Base-by-base conservation (phyloP, 2,113 vertebrate species). In the Cryptomyrus ogoouensis region DNA sequence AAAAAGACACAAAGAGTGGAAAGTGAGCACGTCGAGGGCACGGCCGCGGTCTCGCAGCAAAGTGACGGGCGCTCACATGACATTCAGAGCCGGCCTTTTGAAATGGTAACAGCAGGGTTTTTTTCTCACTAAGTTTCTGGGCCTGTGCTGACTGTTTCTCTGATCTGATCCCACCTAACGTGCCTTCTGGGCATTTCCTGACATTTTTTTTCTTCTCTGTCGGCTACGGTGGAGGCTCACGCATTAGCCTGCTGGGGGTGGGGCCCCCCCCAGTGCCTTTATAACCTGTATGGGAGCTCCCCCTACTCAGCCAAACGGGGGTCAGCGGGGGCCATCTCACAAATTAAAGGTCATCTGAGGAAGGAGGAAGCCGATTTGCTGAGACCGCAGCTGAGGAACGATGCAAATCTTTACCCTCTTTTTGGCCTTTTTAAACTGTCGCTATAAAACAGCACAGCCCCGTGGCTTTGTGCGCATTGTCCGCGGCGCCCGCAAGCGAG, bases 241-340 rank as follows among this genome's bases (percentile, higher is more conserved):
- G 56, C 52, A 0, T 91, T 91, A 92, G 53, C 27, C 24, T n/a
- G 62, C n/a, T 27, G 56, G 39, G 83, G 53, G 35, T 17, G 6
- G 1, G 21, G 21, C 7, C 9, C n/a, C 62, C 62, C 62, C 62
- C 91, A 92, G 91, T 24, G 62, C 44, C 31, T 90, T 88, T 85
- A 39, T 17, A 39, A 77, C 31, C 70, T 39, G 70, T 77, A 39
- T 17, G 70, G 70, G 70, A 39, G 70, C 70, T 35, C 31, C 70
- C 92, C 93, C 90, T 94, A 95, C 94, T 95, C n/a, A 94, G 95
- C 94, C 93, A 92, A 94, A 94, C 13, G 93, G 92, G 93, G 91
- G 91, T 90, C 84, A 47, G 91, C 10, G 58, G 91, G 89, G 91
- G 92, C 93, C 92, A 91, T 95, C 95, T 94, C 90, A 92, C 91